A percentile compares a stretch with the other conserved stretches of the same genome.
Evolutionary conservation across 2,797 vertebrate genomes (phyloP).

Genomic region (Alosa sapidissima): DNA sequence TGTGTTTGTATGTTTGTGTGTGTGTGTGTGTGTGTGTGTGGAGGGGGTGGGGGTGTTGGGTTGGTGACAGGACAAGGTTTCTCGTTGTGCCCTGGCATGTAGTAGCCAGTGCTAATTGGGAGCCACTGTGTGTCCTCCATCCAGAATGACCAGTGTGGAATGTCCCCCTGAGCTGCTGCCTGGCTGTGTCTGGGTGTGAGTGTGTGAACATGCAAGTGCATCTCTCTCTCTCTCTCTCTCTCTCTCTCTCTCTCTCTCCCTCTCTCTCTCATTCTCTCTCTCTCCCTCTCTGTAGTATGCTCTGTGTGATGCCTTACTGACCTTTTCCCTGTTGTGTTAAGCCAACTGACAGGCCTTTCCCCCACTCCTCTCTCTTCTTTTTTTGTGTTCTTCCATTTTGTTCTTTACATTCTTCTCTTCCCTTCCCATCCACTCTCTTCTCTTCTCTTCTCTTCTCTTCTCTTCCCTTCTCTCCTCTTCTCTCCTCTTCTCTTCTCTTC

Average conservation of each 20-base stretch:
- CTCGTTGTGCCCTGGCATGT: background rate
- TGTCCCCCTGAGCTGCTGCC: slow-evolving; percentile 21
- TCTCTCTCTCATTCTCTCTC: slow-evolving; percentile 43
- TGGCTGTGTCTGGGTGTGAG: background rate
- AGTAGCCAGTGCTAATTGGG: slow-evolving; percentile 20
- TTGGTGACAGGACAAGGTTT: slow-evolving; percentile 23
- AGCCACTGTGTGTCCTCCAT: background rate
- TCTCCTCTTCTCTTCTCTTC: background rate
- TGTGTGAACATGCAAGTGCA: background rate
- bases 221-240: slow-evolving; percentile 40
- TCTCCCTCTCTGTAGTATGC: slow-evolving; percentile 35
- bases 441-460: background rate
- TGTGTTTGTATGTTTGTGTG: no score
- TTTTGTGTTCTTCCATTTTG: background rate
- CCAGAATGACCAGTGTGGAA: slow-evolving; percentile 23
- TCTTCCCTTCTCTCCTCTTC: background rate
- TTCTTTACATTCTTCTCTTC: background rate
- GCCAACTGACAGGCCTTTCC: slow-evolving; percentile 34
- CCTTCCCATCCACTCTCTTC: no score
- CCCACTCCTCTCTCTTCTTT: background rate
- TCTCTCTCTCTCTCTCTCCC: slow-evolving; percentile 46
- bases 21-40: background rate
- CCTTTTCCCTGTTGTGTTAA: slow-evolving; percentile 25
- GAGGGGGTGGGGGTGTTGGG: background rate
- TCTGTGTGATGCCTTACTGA: slow-evolving; percentile 16